Percentiles rank a stretch among this genome's conserved stretches.
Conservation (phyloP, 2,888 invertebrate genomes). For the Zaprionus bogoriensis region DNA sequence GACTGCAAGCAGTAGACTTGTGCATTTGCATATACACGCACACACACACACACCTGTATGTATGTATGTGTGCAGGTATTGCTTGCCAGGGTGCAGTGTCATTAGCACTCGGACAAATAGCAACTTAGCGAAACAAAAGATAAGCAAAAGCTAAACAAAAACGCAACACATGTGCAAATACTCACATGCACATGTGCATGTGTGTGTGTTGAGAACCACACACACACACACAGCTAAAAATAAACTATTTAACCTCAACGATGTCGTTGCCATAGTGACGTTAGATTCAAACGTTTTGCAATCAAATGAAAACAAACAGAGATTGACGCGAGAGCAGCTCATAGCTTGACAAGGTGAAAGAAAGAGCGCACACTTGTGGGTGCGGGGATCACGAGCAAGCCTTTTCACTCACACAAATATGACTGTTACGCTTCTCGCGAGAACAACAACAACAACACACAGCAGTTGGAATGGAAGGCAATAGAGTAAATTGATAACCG, state of each 20-base stretch:
- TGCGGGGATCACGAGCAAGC: background rate
- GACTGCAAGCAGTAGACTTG: slow-evolving; percentile 2
- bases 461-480: slow-evolving; percentile 7
- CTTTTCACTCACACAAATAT: slow-evolving; percentile 9
- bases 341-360: background rate
- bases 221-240: slow-evolving; percentile 45
- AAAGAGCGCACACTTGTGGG: background rate
- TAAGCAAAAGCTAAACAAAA: slow-evolving; percentile 32
- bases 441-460: slow-evolving; percentile 14
- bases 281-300: slow-evolving; percentile 33
- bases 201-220: no score
- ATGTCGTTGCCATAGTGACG: slow-evolving; percentile 65
- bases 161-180: background rate
- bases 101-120: slow-evolving; percentile 50
- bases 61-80: background rate
- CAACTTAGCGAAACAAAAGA: slow-evolving; percentile 50
- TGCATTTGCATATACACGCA: background rate
- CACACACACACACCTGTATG: slow-evolving; percentile 3
- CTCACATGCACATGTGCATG: slow-evolving; percentile 2
- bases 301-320: slow-evolving; percentile 11
- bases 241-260: slow-evolving; percentile 72
- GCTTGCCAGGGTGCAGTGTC: slow-evolving; percentile 24
- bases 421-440: slow-evolving; percentile 9
- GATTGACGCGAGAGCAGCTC: background rate
- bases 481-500: slow-evolving; percentile 32